These are phyloP conservation scores for Hormaphis cornu DNA, from an alignment of 1,140 invertebrate genomes.

Conservation along the genomic window DNA sequence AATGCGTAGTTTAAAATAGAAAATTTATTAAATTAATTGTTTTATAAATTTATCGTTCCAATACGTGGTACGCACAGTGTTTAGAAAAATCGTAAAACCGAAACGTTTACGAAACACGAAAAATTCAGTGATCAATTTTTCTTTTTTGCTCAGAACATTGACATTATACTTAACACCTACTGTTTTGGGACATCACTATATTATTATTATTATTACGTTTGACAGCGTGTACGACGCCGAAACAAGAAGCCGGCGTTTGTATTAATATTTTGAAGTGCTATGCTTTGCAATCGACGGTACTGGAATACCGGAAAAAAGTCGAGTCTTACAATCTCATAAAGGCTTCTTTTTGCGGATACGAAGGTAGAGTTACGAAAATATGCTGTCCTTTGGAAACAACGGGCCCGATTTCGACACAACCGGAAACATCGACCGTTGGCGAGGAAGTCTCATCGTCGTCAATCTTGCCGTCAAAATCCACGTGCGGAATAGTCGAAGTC, in stretches of 20 bases:
- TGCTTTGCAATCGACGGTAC: background rate
- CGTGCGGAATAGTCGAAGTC: background rate
- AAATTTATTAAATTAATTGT: too few relatives aligned
- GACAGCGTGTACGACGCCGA: background rate
- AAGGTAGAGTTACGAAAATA: background rate
- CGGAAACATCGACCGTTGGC: too few relatives aligned
- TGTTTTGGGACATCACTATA: too few relatives aligned
- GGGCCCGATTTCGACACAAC: background rate
- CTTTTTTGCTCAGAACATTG: too few relatives aligned
- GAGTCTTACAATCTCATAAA: background rate
- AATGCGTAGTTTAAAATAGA: too few relatives aligned
- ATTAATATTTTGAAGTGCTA: background rate
- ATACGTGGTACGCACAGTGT: too few relatives aligned
- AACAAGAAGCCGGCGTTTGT: background rate
- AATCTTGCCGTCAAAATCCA: background rate
- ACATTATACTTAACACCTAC: too few relatives aligned
- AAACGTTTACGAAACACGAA: too few relatives aligned
- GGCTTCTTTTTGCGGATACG: background rate
- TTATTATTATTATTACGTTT: too few relatives aligned
- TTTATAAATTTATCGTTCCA: too few relatives aligned
- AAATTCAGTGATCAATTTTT: too few relatives aligned
- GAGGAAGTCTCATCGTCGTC: background rate
- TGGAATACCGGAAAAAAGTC: background rate
- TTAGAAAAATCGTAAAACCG: too few relatives aligned
- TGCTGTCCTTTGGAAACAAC: background rate